Evolutionary conservation across 2,888 invertebrate genomes (phyloP).

Genomic region (Microctonus hyperodae): DNA sequence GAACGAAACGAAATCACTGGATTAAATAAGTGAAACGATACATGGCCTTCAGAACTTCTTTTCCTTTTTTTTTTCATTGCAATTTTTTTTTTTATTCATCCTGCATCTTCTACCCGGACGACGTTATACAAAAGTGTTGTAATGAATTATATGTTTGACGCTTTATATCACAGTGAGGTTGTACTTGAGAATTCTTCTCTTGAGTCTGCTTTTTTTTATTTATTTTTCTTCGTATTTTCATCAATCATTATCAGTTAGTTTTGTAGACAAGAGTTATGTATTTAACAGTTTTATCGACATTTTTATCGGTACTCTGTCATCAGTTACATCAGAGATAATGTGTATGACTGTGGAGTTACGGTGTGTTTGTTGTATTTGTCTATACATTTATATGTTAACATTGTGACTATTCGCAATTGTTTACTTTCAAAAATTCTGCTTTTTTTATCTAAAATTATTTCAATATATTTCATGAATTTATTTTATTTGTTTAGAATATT

Average conservation of each 20-base stretch:
- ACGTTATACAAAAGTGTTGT: not conserved
- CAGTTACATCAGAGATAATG: conserved; percentile 28
- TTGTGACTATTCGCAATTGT: not conserved
- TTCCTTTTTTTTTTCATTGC: not conserved
- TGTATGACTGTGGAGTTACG: conserved; percentile 11
- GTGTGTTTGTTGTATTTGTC: no score
- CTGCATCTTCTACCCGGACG: not conserved
- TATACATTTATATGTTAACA: not conserved
- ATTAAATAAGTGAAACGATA: conserved; percentile 1
- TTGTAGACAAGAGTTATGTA: not conserved
- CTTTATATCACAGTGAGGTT: not conserved
- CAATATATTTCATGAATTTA: not conserved
- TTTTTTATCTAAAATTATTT: not conserved
- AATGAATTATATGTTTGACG: not conserved
- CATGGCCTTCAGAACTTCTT: conserved; percentile 7
- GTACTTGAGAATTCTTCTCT: not conserved
- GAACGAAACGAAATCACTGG: not conserved
- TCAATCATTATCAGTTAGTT: not conserved
- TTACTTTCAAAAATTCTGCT: not conserved
- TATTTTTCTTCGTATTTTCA: not conserved
- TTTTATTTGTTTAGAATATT: not conserved
- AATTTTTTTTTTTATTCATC: not conserved
- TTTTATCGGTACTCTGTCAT: conserved; percentile 22
- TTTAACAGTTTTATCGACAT: conserved; percentile 7
- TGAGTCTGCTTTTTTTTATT: conserved; percentile 12